A percentile compares a stretch with the other conserved stretches of the same genome.
phyloP scores from a whole-genome alignment of 2,113 vertebrate genomes.

The Tauraco erythrolophus region DNA sequence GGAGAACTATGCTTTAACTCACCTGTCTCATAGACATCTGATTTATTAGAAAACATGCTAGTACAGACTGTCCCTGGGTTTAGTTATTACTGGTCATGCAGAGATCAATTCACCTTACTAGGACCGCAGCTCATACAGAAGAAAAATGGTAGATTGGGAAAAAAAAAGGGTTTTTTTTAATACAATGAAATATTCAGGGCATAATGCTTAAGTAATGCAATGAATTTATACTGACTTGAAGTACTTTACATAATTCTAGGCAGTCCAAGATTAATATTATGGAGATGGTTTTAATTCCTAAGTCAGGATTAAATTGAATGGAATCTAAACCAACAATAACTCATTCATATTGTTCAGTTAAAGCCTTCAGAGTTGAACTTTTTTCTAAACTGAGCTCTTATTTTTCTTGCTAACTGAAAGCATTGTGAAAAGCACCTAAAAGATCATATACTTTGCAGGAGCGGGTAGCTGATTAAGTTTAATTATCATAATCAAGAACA shows the following conservation, averaged over 20 bases:
- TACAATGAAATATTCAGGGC: background rate
- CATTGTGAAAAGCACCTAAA: background rate
- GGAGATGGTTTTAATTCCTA: background rate
- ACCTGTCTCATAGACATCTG: background rate
- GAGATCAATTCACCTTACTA: background rate
- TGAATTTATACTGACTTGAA: background rate
- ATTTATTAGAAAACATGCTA: background rate
- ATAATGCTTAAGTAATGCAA: background rate
- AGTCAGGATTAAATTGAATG: background rate
- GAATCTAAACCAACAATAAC: background rate
- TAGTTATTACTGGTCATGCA: background rate
- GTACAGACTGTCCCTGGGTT: background rate
- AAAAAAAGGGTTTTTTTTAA: background rate
- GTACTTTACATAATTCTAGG: background rate
- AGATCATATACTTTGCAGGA: background rate
- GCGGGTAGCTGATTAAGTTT: background rate
- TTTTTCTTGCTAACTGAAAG: background rate
- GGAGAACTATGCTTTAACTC: background rate
- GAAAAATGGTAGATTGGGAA: background rate
- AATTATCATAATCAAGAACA: background rate
- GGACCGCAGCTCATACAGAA: background rate
- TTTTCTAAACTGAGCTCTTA: background rate
- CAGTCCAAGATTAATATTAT: background rate
- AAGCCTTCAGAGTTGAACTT: background rate
- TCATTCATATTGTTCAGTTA: background rate